Evolutionary conservation across 2,113 vertebrate species (phyloP).

Genomic region (Beaufortia kweichowensis): DNA sequence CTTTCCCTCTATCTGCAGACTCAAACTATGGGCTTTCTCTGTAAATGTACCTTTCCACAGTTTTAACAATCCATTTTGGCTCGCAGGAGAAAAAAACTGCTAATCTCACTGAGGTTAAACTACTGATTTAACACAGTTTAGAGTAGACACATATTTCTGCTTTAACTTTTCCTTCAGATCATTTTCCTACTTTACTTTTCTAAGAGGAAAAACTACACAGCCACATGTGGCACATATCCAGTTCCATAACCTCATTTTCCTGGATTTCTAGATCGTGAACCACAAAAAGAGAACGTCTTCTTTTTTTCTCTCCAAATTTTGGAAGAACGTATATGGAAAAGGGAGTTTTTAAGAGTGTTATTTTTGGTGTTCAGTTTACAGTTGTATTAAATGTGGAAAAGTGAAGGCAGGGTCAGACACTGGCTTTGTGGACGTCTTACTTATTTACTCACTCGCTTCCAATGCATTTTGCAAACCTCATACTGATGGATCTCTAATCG

Average conservation of each 20-base stretch:
- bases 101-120: not conserved
- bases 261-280: conserved; percentile 33
- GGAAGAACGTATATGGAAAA: not conserved
- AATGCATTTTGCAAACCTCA: no score
- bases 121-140: no score
- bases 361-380: not conserved
- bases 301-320: conserved; percentile 4
- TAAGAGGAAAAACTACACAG: conserved; percentile 8
- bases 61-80: not conserved
- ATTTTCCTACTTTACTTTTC: not conserved
- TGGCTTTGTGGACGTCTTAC: not conserved
- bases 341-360: not conserved
- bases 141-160: no score
- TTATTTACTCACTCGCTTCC: not conserved
- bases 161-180: conserved; percentile 7
- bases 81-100: conserved; percentile 23
- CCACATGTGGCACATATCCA: conserved; percentile 31
- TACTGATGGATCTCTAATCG: not conserved
- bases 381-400: conserved; percentile 39
- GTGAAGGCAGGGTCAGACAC: conserved; percentile 25
- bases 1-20: conserved; percentile 7
- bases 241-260: conserved; percentile 45
- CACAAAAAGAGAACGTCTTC: conserved; percentile 17
- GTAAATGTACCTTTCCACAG: not conserved
- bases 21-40: not conserved